A percentile compares a stretch with the other conserved stretches of the same genome.
phyloP scores from a whole-genome alignment of 2,888 invertebrate genomes.

The Unio delphinus region DNA sequence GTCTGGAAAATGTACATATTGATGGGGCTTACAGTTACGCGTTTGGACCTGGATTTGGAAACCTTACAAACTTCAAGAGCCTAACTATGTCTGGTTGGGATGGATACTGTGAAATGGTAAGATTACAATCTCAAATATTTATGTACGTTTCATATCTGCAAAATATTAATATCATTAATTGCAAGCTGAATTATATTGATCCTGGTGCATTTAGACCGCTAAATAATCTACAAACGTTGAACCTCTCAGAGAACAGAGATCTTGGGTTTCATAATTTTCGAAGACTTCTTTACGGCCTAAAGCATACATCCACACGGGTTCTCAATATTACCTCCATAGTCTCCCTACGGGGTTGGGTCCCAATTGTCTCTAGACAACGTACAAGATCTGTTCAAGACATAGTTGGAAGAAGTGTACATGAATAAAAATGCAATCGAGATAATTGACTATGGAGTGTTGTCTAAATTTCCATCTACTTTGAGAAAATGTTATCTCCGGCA shows the following conservation, averaged over 20 bases:
- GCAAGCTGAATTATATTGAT: too few relatives aligned
- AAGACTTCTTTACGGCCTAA: slow-evolving; percentile 9
- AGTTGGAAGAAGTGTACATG: slow-evolving; percentile 21
- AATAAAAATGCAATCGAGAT: slow-evolving; percentile 24
- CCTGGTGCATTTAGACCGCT: too few relatives aligned
- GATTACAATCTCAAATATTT: too few relatives aligned
- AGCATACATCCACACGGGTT: slow-evolving; percentile 11
- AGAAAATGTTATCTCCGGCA: slow-evolving; percentile 13
- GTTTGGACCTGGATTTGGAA: too few relatives aligned
- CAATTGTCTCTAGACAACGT: slow-evolving; percentile 9
- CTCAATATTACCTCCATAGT: slow-evolving; percentile 22
- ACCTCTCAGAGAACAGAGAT: slow-evolving; percentile 6
- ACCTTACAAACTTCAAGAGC: too few relatives aligned
- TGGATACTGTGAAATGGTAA: too few relatives aligned
- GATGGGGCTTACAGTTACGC: too few relatives aligned
- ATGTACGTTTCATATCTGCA: too few relatives aligned
- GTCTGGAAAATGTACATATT: too few relatives aligned
- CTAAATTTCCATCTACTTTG: slow-evolving; percentile 16
- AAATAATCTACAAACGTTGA: too few relatives aligned
- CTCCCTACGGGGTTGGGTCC: slow-evolving; percentile 18
- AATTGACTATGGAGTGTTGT: slow-evolving; percentile 23
- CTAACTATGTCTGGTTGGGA: too few relatives aligned
- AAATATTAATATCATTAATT: too few relatives aligned
- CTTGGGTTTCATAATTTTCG: slow-evolving; percentile 13
- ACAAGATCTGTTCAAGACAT: slow-evolving; percentile 1